Evolutionary conservation across 2,113 vertebrate genomes (phyloP).

Genomic region (Turnix velox): DNA sequence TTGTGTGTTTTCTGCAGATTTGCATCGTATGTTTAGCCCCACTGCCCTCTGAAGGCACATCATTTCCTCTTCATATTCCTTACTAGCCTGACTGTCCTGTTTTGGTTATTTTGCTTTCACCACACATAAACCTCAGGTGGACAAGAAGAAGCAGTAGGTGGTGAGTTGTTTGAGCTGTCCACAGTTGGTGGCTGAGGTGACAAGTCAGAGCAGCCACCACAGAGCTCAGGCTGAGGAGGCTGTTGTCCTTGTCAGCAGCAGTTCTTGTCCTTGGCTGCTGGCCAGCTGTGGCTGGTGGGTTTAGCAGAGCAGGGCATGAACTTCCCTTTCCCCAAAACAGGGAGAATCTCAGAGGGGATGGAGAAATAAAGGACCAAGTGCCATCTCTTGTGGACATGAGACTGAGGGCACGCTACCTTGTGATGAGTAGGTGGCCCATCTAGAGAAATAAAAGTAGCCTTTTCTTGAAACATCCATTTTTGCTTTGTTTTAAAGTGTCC

Average conservation of each 20-base stretch:
- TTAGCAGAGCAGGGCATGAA: neutral
- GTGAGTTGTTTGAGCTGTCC: neutral
- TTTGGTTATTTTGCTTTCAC: neutral
- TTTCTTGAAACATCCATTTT: neutral
- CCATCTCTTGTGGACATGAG: neutral
- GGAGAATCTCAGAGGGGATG: neutral
- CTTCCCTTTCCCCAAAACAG: neutral
- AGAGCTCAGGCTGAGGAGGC: neutral
- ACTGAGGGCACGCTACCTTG: neutral
- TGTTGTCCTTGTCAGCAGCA: neutral
- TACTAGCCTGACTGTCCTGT: neutral
- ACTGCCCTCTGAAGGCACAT: neutral
- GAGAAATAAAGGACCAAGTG: neutral
- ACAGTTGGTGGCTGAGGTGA: neutral
- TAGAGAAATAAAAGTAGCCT: neutral
- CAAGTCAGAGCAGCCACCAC: neutral
- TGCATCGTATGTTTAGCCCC: neutral
- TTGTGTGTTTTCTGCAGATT: neutral
- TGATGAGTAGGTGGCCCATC: neutral
- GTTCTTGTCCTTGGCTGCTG: neutral
- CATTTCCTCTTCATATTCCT: neutral
- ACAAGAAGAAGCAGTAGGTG: neutral
- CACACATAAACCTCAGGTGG: neutral
- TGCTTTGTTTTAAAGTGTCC: slow-evolving; percentile 26
- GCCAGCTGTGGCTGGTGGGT: neutral